Percentiles rank a stretch among this genome's conserved stretches.
Conservation (phyloP, 2,113 vertebrate species). For the Centropristis striata region DNA sequence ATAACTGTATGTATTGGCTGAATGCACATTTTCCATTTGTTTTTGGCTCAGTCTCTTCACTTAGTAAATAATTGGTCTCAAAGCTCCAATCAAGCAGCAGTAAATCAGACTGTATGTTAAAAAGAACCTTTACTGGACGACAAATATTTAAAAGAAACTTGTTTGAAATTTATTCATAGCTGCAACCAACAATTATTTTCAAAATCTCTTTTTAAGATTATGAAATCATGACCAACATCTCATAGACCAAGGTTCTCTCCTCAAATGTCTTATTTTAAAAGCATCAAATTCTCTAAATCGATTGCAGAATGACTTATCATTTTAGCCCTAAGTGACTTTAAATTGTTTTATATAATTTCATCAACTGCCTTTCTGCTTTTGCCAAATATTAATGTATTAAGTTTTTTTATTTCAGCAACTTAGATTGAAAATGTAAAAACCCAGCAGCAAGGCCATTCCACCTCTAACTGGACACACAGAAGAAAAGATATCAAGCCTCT, state of each 20-base stretch:
- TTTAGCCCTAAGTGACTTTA: not conserved
- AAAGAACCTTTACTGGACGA: not conserved
- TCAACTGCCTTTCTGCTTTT: not conserved
- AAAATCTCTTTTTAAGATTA: too few relatives aligned
- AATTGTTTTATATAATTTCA: not conserved
- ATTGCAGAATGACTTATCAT: too few relatives aligned
- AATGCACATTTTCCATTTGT: not conserved
- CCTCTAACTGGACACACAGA: not conserved
- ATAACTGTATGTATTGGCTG: not conserved
- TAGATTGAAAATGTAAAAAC: not conserved
- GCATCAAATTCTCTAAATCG: too few relatives aligned
- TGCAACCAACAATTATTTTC: not conserved
- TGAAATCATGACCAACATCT: not conserved
- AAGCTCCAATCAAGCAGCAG: not conserved
- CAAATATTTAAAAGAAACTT: not conserved
- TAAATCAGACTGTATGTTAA: not conserved
- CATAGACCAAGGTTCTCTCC: not conserved
- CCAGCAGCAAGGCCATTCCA: not conserved
- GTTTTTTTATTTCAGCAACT: not conserved
- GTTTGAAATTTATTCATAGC: not conserved
- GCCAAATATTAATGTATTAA: not conserved
- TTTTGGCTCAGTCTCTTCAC: not conserved
- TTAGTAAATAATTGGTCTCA: not conserved
- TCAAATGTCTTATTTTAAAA: not conserved
- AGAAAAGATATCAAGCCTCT: slow-evolving; percentile 24